phyloP scores from a whole-genome alignment of 2,797 vertebrate genomes.

The Hipposideros larvatus region DNA sequence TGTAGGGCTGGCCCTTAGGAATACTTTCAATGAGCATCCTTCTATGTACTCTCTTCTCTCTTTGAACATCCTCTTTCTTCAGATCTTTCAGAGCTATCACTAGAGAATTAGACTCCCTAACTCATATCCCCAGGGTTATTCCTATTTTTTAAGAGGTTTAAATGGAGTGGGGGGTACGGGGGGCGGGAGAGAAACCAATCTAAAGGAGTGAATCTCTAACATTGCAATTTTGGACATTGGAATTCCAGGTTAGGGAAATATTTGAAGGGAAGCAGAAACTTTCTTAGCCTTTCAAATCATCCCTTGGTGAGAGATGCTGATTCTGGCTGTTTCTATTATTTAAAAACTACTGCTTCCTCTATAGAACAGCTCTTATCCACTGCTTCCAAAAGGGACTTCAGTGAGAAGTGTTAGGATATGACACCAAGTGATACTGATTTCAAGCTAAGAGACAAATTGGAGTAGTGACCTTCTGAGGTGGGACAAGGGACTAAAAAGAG shows the following conservation, averaged over 20 bases:
- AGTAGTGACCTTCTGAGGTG: background rate
- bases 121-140: background rate
- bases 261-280: background rate
- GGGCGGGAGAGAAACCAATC: background rate
- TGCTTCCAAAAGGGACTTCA: background rate
- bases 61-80: background rate
- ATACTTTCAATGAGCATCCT: background rate
- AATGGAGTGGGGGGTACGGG: background rate
- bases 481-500: background rate
- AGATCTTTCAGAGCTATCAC: background rate
- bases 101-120: background rate
- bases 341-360: background rate
- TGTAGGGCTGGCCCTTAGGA: background rate
- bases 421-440: background rate
- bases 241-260: slow-evolving; percentile 10
- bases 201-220: background rate
- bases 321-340: background rate
- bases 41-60: background rate
- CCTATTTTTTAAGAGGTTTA: background rate
- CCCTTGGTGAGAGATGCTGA: background rate
- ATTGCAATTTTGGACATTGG: background rate
- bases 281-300: background rate
- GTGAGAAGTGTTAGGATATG: background rate
- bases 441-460: background rate
- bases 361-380: background rate